Percentiles rank a stretch among this genome's conserved stretches.
phyloP scores from a whole-genome alignment of 2,888 invertebrate species.

The Siphonodentalium dalli region DNA sequence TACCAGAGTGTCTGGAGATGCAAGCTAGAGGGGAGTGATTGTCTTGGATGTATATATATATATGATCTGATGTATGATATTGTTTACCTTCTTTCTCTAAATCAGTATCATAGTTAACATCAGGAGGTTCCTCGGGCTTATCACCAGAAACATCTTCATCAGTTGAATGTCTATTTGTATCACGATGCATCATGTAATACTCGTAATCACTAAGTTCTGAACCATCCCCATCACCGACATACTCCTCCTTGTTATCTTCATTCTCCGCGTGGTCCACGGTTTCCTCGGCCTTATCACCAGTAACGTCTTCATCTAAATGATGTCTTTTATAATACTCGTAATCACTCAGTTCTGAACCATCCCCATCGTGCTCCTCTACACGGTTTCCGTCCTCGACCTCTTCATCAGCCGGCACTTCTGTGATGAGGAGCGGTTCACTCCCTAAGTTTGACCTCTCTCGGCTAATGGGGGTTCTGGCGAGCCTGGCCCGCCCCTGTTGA shows the following conservation, averaged over 20 bases:
- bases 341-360: constrained; percentile 40
- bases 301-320: constrained; percentile 30
- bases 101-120: constrained; percentile 41
- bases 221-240: background rate
- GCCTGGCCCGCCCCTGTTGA: constrained; percentile 30
- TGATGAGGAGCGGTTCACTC: no score
- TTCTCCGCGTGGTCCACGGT: constrained; percentile 21
- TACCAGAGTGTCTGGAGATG: no score
- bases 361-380: constrained; percentile 29
- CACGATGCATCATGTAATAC: no score
- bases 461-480: constrained; percentile 36
- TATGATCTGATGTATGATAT: no score
- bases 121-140: background rate
- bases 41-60: no score
- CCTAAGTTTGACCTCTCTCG: constrained; percentile 25
- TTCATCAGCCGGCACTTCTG: constrained; percentile 8
- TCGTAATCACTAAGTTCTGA: no score
- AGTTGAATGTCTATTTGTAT: constrained; percentile 10
- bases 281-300: constrained; percentile 31
- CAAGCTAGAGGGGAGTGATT: no score
- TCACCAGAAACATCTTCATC: constrained; percentile 3
- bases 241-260: constrained; percentile 28
- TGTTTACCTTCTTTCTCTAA: constrained; percentile 41
- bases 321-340: constrained; percentile 26
- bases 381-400: constrained; percentile 12